Conservation (phyloP, 2,797 vertebrate genomes). For the Ptychadena robeensis region DNA sequence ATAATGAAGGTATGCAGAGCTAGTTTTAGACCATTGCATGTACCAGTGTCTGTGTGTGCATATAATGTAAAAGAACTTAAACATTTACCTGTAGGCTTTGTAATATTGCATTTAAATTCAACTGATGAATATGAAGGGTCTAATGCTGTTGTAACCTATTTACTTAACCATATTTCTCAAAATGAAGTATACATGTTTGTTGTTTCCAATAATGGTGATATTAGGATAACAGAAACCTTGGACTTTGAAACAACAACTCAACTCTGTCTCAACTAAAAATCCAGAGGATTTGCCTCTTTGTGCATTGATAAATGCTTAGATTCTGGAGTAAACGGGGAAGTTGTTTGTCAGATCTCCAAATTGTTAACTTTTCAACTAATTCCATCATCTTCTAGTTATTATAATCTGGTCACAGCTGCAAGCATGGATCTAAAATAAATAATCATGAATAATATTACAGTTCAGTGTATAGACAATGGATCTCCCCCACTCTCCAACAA, state of each 20-base stretch:
- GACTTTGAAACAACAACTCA: slow-evolving; percentile 74
- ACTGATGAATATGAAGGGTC: slow-evolving; percentile 76
- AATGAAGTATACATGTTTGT: slow-evolving; percentile 65
- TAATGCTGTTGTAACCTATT: slow-evolving; percentile 75
- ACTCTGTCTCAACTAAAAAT: slow-evolving; percentile 70
- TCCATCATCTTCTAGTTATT: slow-evolving; percentile 73
- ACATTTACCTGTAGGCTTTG: slow-evolving; percentile 66
- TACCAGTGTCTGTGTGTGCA: too few relatives aligned
- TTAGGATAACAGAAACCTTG: slow-evolving; percentile 67
- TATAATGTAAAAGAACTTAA: slow-evolving; percentile 74
- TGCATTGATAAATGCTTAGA: slow-evolving; percentile 75
- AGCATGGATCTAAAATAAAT: slow-evolving; percentile 71
- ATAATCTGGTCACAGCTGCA: slow-evolving; percentile 71
- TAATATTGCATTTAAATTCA: slow-evolving; percentile 64
- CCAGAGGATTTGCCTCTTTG: slow-evolving; percentile 73
- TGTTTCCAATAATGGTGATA: slow-evolving; percentile 77
- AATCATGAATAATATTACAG: slow-evolving; percentile 74
- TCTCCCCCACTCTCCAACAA: slow-evolving; percentile 65
- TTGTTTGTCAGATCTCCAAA: slow-evolving; percentile 68
- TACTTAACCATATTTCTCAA: slow-evolving; percentile 71
- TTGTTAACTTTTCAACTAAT: slow-evolving; percentile 73
- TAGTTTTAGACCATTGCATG: too few relatives aligned
- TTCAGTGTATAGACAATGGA: slow-evolving; percentile 72
- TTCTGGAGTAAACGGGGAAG: slow-evolving; percentile 75
- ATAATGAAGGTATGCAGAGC: too few relatives aligned